phyloP scores from a whole-genome alignment of 2,888 invertebrate species.

The Stenoptilia bipunctidactyla region DNA sequence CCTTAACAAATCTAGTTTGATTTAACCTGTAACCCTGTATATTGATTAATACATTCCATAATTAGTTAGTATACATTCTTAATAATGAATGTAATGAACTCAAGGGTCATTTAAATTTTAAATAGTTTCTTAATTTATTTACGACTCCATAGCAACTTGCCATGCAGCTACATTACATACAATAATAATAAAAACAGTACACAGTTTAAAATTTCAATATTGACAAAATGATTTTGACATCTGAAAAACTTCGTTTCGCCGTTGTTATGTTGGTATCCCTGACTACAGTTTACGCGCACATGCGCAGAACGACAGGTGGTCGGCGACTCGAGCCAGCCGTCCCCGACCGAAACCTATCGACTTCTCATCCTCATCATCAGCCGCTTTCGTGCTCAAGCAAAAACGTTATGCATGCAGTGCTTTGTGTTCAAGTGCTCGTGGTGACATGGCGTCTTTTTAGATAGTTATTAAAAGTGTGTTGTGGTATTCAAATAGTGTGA shows the following conservation, averaged over 20 bases:
- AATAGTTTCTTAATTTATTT: too few species aligned
- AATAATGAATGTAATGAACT: too few species aligned
- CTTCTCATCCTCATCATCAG: slow-evolving; percentile 72
- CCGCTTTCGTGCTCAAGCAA: slow-evolving; percentile 67
- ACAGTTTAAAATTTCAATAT: slow-evolving; percentile 3
- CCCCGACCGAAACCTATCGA: slow-evolving; percentile 64
- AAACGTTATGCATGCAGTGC: slow-evolving; percentile 67
- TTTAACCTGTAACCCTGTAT: too few species aligned
- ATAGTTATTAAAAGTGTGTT: slow-evolving; percentile 14
- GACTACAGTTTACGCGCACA: slow-evolving; percentile 65
- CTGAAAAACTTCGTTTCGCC: slow-evolving; percentile 32
- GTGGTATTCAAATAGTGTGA: slow-evolving; percentile 48
- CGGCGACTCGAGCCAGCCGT: slow-evolving; percentile 66
- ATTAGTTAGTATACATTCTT: too few species aligned
- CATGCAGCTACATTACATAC: too few species aligned
- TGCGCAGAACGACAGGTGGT: slow-evolving; percentile 73
- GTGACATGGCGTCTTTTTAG: slow-evolving; percentile 65
- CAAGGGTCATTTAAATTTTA: too few species aligned
- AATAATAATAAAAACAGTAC: too few species aligned
- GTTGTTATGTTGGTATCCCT: slow-evolving; percentile 45
- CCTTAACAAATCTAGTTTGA: too few species aligned
- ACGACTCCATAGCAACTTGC: too few species aligned
- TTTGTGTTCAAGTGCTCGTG: slow-evolving; percentile 68
- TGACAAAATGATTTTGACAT: slow-evolving; percentile 25
- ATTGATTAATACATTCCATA: too few species aligned